phyloP scores from a whole-genome alignment of 2,888 invertebrate genomes.

The Drosophila lacicola region DNA sequence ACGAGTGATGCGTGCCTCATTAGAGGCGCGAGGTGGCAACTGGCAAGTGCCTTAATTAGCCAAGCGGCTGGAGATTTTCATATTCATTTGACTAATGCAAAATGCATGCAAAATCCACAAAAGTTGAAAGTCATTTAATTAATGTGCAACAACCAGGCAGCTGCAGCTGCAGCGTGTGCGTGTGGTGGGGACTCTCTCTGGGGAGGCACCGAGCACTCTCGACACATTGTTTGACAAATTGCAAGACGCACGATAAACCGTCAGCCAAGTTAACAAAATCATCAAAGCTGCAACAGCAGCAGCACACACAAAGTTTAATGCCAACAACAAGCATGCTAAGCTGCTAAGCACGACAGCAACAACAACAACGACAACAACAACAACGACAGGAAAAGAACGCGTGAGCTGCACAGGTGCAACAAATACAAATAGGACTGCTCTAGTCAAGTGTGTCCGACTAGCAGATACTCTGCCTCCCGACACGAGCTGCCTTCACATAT shows the following conservation, averaged over 20 bases:
- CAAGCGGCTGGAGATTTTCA: constrained; percentile 58
- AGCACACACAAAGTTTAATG: constrained; percentile 62
- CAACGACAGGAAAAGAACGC: too few relatives aligned
- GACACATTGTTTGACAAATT: constrained; percentile 82
- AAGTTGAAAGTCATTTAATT: constrained; percentile 74
- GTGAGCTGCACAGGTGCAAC: too few relatives aligned
- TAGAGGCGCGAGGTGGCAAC: constrained; percentile 29
- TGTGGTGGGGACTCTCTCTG: too few relatives aligned
- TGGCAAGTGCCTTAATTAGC: constrained; percentile 52
- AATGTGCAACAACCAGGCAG: constrained; percentile 47
- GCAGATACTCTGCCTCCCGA: neutral
- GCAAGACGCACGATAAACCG: constrained; percentile 66
- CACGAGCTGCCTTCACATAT: too few relatives aligned
- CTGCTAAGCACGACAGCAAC: constrained; percentile 54
- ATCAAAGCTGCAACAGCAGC: constrained; percentile 62
- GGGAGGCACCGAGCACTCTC: constrained; percentile 52
- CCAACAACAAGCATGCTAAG: constrained; percentile 64
- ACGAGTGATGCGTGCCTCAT: constrained; percentile 53
- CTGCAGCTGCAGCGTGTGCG: neutral
- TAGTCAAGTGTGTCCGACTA: neutral
- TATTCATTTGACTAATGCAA: constrained; percentile 72
- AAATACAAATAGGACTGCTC: neutral
- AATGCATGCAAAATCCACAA: constrained; percentile 52
- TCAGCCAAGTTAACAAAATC: constrained; percentile 68
- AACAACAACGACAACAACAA: constrained; percentile 8